These are phyloP conservation scores for Semotilus atromaculatus DNA, from an alignment of 2,797 vertebrate genomes.

Conservation along the genomic window DNA sequence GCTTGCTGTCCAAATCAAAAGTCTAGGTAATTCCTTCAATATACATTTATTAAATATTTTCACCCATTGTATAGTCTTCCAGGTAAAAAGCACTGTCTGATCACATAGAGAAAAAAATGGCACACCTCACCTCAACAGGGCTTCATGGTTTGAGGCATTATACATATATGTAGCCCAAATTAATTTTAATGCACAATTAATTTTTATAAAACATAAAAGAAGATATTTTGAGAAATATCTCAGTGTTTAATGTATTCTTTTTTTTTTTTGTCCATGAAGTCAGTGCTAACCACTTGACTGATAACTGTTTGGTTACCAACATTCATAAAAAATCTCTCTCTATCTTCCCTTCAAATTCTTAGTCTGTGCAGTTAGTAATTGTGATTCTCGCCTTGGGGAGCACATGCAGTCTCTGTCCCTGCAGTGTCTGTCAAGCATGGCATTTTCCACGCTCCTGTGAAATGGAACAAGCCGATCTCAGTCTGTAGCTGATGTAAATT, in stretches of 20 bases:
- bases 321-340: neutral
- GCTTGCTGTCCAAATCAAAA: neutral
- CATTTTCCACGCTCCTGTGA: slow-evolving; percentile 28
- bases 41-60: neutral
- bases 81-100: neutral
- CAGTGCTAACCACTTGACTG: neutral
- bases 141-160: neutral
- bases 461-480: slow-evolving; percentile 25
- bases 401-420: neutral
- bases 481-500: slow-evolving; percentile 28
- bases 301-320: neutral
- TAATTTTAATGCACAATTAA: neutral
- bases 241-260: neutral
- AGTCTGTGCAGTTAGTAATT: neutral
- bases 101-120: neutral
- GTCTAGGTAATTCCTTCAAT: neutral
- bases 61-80: neutral
- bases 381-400: slow-evolving; percentile 6
- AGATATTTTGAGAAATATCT: neutral
- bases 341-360: neutral
- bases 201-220: neutral
- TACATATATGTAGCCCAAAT: neutral
- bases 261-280: neutral
- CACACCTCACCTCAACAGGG: neutral
- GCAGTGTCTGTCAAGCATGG: slow-evolving; percentile 31